Base-by-base conservation (phyloP, 1,140 invertebrate genomes). In the Helicorthomorpha holstii region DNA sequence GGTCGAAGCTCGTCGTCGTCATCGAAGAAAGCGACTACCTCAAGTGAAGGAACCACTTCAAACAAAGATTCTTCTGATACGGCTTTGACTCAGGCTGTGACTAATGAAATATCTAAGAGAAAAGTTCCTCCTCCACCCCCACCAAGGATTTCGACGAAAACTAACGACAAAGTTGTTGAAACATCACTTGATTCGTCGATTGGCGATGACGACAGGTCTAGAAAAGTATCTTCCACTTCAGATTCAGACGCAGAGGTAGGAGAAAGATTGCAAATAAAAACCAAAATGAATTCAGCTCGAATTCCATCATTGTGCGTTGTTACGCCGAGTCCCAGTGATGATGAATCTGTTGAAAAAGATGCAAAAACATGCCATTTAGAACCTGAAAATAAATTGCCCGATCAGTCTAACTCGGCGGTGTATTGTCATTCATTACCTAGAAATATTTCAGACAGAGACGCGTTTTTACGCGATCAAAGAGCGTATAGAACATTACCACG, bases 301-400 rank as follows among this genome's bases (percentile, higher is more conserved):
- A 91, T 91, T 62, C 88, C 88, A 2, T 89, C 85, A 0, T 86
- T 92, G 81, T 91, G 87, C 66, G 85, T 88, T 0, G 89, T 91
- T 19, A 90, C 86, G 4, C 85, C 86, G 10, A 79, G 82, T 1
- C 82, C 82, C 51, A 88, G 84, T 46, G 86, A 90, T 56, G 87
- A 90, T 59, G 86, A 87, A 61, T 78, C 27, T 46, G 22, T 22
- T 16, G 3, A 34, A 16, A 16, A 34, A 34, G 29, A 44, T 24
- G 22, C 34, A 54, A 22, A 25, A 19, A 3, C 54, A 27, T 0
- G 27, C 38, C 38, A 19, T 41, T 41, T 34, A 16, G 29, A 34
- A 16, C 29, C 29, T 34, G 29, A 7, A 16, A 34, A 34, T 34
- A 16, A 34, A n/a, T n/a, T n/a, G n/a, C n/a, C n/a, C n/a, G n/a